Conservation (phyloP, 2,888 invertebrate species). For the Omphaloscelis lunosa region DNA sequence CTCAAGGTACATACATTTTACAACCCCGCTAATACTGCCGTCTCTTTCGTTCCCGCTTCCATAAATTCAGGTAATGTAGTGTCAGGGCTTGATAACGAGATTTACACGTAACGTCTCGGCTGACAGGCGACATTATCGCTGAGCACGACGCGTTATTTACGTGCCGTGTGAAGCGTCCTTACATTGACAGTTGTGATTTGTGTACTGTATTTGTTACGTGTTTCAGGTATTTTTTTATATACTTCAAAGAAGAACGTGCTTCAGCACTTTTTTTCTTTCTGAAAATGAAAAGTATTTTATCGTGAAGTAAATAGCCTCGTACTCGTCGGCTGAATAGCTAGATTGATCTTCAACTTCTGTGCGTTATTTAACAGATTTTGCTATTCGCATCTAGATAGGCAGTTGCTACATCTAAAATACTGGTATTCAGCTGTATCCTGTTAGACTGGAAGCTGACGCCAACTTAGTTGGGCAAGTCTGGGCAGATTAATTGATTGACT, state of each 20-base stretch:
- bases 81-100: constrained; percentile 62
- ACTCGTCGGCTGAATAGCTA: not conserved
- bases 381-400: too few species aligned
- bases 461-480: too few species aligned
- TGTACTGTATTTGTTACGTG: constrained; percentile 11
- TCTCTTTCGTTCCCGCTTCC: constrained; percentile 25
- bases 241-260: not conserved
- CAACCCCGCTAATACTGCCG: constrained; percentile 11
- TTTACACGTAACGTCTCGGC: constrained; percentile 54
- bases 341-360: not conserved
- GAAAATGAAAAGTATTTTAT: not conserved
- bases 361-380: not conserved
- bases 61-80: constrained; percentile 65
- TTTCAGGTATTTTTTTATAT: constrained; percentile 1
- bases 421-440: too few species aligned
- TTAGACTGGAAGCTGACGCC: too few species aligned
- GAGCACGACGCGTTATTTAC: constrained; percentile 50
- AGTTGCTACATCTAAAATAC: too few species aligned
- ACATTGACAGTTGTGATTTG: constrained; percentile 53
- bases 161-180: constrained; percentile 31
- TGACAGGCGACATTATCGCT: constrained; percentile 54
- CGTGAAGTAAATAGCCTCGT: not conserved
- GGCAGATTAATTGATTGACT: not conserved
- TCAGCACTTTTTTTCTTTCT: not conserved
- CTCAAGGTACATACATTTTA: constrained; percentile 15